Evolutionary conservation across 1,140 invertebrate genomes (phyloP), one percentile per base, ranked within the genome.

Genomic region (Monochamus saltuarius): DNA sequence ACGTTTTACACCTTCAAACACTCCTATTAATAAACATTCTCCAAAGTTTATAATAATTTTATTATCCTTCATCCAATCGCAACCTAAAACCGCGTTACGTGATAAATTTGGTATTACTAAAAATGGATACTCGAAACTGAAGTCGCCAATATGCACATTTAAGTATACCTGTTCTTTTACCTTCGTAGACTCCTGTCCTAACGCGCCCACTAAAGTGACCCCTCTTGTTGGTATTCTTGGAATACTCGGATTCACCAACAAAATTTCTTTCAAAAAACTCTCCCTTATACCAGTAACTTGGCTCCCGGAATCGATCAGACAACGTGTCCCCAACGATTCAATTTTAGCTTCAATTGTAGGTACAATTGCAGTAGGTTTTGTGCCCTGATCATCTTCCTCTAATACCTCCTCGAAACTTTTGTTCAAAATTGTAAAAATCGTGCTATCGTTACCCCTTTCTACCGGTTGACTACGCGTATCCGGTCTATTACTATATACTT

Each of bases 201-300:
- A 19, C 2, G 61, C 67, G 2, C 46, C 52, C 45, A 19, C 61
- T 19, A 70, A 59, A 35, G 64, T 63, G 29, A 67, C 37, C 6
- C 61, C 38, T 19, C 64, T 62, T 1, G 70, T 47, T 3, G 66
- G 70, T 38, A 70, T 49, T 9, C 52, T 17, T 0, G 66, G 56
- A 40, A 65, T 17, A 14, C 46, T 40, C 9, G 35, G 38, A 50
- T 50, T 46, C 35, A 45, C 34, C 22, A 17, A 58, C 52, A 22
- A 49, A 50, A 65, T 4, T 6, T 51, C 22, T 11, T 64, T 57
- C 56, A 49, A 68, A 49, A 64, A 49, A 22, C 22, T 38, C 54
- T 73, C 62, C 8, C 62, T 67, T 8, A 73, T 56, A 57, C 67
- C 65, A 7, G 65, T 69, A 10, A 71, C 57, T 52, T 72, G 62